Evolutionary conservation across 2,888 invertebrate genomes (phyloP), one percentile per base, ranked within the genome.

Genomic region (Ferrisia virgata): DNA sequence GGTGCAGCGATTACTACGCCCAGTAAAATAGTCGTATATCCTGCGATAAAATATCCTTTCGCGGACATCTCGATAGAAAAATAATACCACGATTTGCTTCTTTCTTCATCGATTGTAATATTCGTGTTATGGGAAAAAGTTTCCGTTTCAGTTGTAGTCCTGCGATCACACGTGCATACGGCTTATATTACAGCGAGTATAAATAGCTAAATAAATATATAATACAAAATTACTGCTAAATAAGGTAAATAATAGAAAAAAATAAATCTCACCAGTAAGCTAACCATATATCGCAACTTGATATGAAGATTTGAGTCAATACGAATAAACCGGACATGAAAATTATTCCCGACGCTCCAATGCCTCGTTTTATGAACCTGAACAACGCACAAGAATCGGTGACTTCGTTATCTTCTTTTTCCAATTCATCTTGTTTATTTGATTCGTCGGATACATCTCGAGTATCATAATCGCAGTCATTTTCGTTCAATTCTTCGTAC

Each of bases 251-350:
- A n/a, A n/a, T n/a, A n/a, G n/a, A 5, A 1, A 53, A 53, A 22
- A 53, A 28, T 28, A n/a, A 18, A 36, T 36, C 86, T 85, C 85
- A 88, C 89, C 89, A 92, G 87, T 85, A 89, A 85, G 88, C 87
- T 39, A 89, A 85, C 85, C 88, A 88, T 85, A 88, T 89, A 85
- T 90, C 90, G 22, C 88, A 87, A 8, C 88, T 87, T 36, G 88
- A 88, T 18, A 87, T 87, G 25, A 88, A 79, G 2, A 86, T 36
- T 86, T 90, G 89, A 2, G 87, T 87, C 0, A 87, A 0, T 2
- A 88, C 39, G 82, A 88, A 87, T 28, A 88, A 86, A 4, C 88
- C 0, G 0, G 88, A 79, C 13, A 84, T 47, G 2, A 36, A 9
- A 22, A 40, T 8, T 9, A 84, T 18, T 15, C 84, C 84, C 2